phyloP scores from a whole-genome alignment of 2,888 invertebrate genomes.

The Acrobasis repandana region DNA sequence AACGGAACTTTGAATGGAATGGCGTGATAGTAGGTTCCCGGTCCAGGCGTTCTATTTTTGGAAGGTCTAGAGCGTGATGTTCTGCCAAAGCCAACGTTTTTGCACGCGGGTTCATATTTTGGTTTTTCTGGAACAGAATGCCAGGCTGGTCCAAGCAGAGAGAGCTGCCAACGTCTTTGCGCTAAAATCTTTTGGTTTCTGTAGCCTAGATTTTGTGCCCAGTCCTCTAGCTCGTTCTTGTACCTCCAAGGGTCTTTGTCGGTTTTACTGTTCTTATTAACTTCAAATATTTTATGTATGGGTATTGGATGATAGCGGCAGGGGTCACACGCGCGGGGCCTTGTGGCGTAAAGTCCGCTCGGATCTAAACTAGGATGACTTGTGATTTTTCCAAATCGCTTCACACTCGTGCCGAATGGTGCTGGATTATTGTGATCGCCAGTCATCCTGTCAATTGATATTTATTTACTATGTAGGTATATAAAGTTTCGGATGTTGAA shows the following conservation, averaged over 20 bases:
- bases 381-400: constrained; percentile 58
- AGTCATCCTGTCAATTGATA: neutral
- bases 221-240: constrained; percentile 67
- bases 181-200: constrained; percentile 62
- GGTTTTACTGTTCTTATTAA: constrained; percentile 42
- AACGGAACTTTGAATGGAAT: constrained; percentile 58
- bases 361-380: constrained; percentile 63
- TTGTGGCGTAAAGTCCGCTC: constrained; percentile 49
- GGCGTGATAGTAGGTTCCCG: constrained; percentile 63
- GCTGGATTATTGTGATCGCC: neutral
- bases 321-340: constrained; percentile 59
- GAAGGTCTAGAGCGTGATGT: constrained; percentile 45
- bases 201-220: constrained; percentile 69
- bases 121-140: constrained; percentile 41
- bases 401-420: constrained; percentile 46
- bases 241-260: constrained; percentile 66
- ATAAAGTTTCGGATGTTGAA: neutral
- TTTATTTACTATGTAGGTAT: no score
- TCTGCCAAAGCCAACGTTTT: constrained; percentile 64
- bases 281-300: constrained; percentile 48
- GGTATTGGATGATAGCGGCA: constrained; percentile 57
- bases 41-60: constrained; percentile 50
- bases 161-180: constrained; percentile 48
- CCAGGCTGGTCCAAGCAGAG: constrained; percentile 67
- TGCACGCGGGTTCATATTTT: constrained; percentile 52